Conservation (phyloP, 2,797 vertebrate species). For the Myripristis murdjan region DNA sequence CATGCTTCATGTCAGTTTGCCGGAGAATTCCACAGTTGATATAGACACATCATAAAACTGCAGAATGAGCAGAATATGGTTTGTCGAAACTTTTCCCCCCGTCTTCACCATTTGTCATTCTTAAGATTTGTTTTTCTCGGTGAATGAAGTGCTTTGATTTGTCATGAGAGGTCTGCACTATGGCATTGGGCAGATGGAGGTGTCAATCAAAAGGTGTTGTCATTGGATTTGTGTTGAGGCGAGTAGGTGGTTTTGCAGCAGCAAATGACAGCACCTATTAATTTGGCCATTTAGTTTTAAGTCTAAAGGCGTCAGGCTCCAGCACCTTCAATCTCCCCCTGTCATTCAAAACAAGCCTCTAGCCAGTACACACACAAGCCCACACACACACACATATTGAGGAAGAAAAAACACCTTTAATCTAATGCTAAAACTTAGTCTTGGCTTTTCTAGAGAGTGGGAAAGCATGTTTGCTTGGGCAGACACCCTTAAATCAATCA, state of each 20-base stretch:
- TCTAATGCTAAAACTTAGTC: conserved; percentile 45
- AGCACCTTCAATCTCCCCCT: conserved; percentile 79
- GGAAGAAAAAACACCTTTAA: conserved; percentile 44
- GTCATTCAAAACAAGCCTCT: conserved; percentile 69
- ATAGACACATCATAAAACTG: conserved; percentile 64
- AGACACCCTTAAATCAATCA: conserved; percentile 51
- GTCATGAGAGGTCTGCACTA: not conserved
- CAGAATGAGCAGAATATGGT: conserved; percentile 60
- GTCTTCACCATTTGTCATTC: conserved; percentile 50
- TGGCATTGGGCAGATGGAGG: conserved; percentile 55
- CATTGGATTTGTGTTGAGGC: conserved; percentile 44
- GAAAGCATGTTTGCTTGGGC: not conserved
- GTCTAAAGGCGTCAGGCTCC: conserved; percentile 80
- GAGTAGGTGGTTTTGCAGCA: conserved; percentile 51
- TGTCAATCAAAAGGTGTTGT: conserved; percentile 58
- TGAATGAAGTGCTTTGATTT: conserved; percentile 23
- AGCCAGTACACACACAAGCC: conserved; percentile 42
- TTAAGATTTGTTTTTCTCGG: conserved; percentile 41
- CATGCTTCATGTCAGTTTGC: conserved; percentile 65
- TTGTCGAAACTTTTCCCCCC: conserved; percentile 47
- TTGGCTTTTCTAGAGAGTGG: conserved; percentile 7
- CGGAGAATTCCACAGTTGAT: conserved; percentile 56
- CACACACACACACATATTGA: conserved; percentile 18
- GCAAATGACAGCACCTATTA: conserved; percentile 79
- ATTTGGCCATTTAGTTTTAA: conserved; percentile 82